phyloP scores from a whole-genome alignment of 1,140 invertebrate species.

The roundworm (Caenorhabditis elegans) region DNA sequence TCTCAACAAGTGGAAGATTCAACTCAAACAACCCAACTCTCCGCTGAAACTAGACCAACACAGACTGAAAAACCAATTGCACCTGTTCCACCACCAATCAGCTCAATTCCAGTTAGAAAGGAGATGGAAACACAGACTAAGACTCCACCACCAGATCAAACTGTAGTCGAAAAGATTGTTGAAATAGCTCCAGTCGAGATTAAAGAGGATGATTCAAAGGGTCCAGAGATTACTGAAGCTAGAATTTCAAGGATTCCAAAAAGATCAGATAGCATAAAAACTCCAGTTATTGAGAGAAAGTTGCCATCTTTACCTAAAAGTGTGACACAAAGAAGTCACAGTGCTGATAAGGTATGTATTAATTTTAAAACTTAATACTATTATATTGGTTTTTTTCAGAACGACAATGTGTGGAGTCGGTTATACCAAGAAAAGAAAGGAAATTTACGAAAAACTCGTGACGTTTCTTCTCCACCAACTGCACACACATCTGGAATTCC shows the following conservation, averaged over 20 bases:
- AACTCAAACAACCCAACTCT: not conserved
- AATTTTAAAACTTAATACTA: not conserved
- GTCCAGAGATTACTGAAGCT: slow-evolving; percentile 43
- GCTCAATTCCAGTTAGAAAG: slow-evolving; percentile 35
- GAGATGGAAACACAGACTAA: slow-evolving; percentile 22
- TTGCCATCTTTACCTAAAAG: slow-evolving; percentile 30
- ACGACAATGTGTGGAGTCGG: slow-evolving; percentile 44
- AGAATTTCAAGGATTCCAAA: slow-evolving; percentile 43
- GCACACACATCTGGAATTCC: slow-evolving; percentile 8
- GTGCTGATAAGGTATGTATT: slow-evolving; percentile 25
- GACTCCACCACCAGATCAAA: not conserved
- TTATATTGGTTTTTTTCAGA: not conserved
- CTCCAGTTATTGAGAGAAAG: slow-evolving; percentile 43
- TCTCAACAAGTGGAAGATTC: not conserved
- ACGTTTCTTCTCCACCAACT: not conserved
- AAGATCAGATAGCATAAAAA: slow-evolving; percentile 40
- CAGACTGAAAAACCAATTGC: not conserved
- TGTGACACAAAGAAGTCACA: slow-evolving; percentile 19
- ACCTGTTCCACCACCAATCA: slow-evolving; percentile 24
- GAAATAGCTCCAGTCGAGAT: slow-evolving; percentile 15
- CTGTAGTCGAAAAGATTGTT: not conserved
- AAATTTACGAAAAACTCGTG: slow-evolving; percentile 37
- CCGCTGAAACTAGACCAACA: not conserved
- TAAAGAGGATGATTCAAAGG: not conserved
- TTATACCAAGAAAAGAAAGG: slow-evolving; percentile 47